Evolutionary conservation across 2,113 vertebrate species (phyloP).

Genomic region (Oreochromis niloticus): DNA sequence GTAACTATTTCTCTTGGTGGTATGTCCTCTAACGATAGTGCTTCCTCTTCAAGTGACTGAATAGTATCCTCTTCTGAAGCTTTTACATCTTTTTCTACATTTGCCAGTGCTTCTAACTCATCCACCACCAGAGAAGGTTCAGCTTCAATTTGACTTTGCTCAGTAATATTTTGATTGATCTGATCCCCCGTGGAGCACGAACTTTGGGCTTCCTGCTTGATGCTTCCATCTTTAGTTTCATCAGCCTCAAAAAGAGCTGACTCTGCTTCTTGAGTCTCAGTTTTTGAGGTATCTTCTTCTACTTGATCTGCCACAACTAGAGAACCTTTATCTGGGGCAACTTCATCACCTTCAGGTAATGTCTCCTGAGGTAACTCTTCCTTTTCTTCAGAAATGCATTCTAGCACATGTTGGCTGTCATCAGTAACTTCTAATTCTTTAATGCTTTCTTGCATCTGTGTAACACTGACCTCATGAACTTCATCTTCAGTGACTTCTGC

Average conservation of each 20-base stretch:
- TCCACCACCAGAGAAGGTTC: not conserved
- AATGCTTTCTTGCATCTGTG: not conserved
- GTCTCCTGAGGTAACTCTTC: not conserved
- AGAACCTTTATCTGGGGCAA: not conserved
- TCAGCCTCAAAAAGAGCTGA: not conserved
- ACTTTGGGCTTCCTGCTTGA: not conserved
- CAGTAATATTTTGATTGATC: not conserved
- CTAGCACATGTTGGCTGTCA: not conserved
- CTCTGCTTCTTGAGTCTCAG: not conserved
- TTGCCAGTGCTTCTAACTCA: not conserved
- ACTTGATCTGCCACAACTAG: not conserved
- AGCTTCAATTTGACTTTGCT: constrained; percentile 1
- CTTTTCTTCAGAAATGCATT: not conserved
- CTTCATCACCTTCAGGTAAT: not conserved
- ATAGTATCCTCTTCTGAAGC: not conserved
- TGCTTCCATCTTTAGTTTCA: not conserved
- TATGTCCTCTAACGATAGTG: not conserved
- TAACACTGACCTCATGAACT: constrained; percentile 8
- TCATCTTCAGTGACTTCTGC: constrained; percentile 18
- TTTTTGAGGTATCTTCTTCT: not conserved
- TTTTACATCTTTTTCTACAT: not conserved
- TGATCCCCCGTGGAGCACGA: not conserved
- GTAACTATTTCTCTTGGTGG: not conserved
- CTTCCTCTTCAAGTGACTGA: not conserved
- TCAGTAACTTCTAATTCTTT: not conserved